Conservation (phyloP, 1,140 invertebrate genomes). For the Cardiocondyla obscurior region DNA sequence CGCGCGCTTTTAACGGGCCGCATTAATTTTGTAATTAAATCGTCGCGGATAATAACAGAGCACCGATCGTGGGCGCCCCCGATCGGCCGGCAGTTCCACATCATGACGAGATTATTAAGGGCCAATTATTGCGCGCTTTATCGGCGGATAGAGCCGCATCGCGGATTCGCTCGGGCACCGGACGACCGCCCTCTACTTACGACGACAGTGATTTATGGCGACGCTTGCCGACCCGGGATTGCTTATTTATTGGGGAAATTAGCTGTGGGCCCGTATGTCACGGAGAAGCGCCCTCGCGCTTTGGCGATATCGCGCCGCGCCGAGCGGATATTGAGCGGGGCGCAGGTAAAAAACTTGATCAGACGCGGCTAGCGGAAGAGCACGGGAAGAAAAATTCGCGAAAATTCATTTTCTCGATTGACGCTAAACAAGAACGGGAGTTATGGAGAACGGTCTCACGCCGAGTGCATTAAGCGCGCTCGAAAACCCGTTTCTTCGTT, state of each 20-base stretch:
- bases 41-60: constrained; percentile 82
- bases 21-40: constrained; percentile 84
- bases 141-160: constrained; percentile 73
- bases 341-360: background rate
- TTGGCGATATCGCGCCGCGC: background rate
- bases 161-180: constrained; percentile 56
- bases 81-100: constrained; percentile 76
- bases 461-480: background rate
- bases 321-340: background rate
- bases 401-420: constrained; percentile 10
- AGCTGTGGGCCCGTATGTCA: background rate
- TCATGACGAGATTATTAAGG: constrained; percentile 84
- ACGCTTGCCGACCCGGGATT: constrained; percentile 47
- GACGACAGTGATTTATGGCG: constrained; percentile 79
- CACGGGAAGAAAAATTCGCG: background rate
- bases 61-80: constrained; percentile 49
- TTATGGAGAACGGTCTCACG: background rate
- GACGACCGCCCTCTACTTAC: constrained; percentile 80
- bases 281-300: background rate
- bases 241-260: constrained; percentile 68
- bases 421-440: constrained; percentile 3
- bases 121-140: constrained; percentile 79
- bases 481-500: background rate
- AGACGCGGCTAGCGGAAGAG: background rate
- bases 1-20: constrained; percentile 72